Conservation (phyloP, 2,888 invertebrate species). For the Papilio elwesi region DNA sequence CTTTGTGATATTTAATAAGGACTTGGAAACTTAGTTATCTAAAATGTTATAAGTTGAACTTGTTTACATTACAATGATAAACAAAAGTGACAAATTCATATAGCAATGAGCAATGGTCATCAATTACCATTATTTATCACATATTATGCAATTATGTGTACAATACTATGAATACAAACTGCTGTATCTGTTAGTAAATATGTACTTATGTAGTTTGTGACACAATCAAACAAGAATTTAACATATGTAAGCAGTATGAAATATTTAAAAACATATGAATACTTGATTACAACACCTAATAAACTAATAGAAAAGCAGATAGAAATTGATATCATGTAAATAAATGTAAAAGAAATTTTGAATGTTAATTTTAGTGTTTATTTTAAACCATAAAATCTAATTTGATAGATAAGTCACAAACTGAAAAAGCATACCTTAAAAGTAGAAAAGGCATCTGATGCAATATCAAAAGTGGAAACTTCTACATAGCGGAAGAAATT, state of each 20-base stretch:
- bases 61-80: slow-evolving; percentile 7
- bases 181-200: slow-evolving; percentile 12
- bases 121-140: slow-evolving; percentile 16
- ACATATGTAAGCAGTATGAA: slow-evolving; percentile 10
- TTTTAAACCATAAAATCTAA: slow-evolving; percentile 1
- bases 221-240: slow-evolving; percentile 19
- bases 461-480: slow-evolving; percentile 99
- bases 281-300: neutral
- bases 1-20: neutral
- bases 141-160: slow-evolving; percentile 11
- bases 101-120: neutral
- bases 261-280: slow-evolving; percentile 3
- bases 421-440: slow-evolving; percentile 92
- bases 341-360: too few relatives aligned
- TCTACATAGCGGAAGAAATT: slow-evolving; percentile 99
- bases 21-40: slow-evolving; percentile 10
- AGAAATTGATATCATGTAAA: neutral
- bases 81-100: slow-evolving; percentile 10
- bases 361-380: neutral
- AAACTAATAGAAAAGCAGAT: neutral
- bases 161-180: slow-evolving; percentile 16
- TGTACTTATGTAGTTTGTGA: slow-evolving; percentile 17
- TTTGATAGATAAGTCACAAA: slow-evolving; percentile 4
- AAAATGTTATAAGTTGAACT: slow-evolving; percentile 1
- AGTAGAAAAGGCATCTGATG: slow-evolving; percentile 99